A percentile compares a stretch with the other conserved stretches of the same genome.
These are phyloP conservation scores for Silurus asotus DNA, from an alignment of 2,113 vertebrate genomes.

Conservation along the genomic window DNA sequence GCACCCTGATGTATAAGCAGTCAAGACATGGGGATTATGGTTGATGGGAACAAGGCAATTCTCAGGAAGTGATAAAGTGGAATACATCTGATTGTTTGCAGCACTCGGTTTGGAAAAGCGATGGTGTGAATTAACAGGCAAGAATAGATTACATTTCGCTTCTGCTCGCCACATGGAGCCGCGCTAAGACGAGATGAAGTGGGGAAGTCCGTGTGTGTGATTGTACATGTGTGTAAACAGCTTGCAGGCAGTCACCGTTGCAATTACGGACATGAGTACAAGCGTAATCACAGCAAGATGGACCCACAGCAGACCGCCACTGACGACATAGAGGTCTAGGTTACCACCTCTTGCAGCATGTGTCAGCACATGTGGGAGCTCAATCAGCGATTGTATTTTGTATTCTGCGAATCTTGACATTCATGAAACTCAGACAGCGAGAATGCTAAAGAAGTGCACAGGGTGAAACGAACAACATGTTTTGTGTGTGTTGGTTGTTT, in stretches of 20 bases:
- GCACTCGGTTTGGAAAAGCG: constrained; percentile 23
- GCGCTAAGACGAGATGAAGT: constrained; percentile 35
- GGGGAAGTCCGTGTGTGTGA: constrained; percentile 46
- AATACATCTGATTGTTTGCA: constrained; percentile 47
- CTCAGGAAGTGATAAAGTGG: constrained; percentile 36
- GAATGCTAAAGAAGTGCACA: constrained; percentile 21
- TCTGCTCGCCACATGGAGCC: constrained; percentile 43
- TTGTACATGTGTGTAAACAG: constrained; percentile 51
- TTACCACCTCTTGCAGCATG: constrained; percentile 36
- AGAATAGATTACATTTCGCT: constrained; percentile 27
- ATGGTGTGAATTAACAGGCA: constrained; percentile 43
- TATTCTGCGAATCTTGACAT: constrained; percentile 31
- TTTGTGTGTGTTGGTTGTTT: constrained; percentile 3
- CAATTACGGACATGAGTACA: constrained; percentile 43
- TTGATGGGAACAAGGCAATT: constrained; percentile 29
- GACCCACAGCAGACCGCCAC: constrained; percentile 46
- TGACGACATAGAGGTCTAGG: constrained; percentile 15
- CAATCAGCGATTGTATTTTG: constrained; percentile 32
- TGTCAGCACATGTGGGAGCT: constrained; percentile 44
- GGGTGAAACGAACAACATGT: constrained; percentile 37
- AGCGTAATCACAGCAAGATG: constrained; percentile 52
- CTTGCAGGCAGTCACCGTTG: constrained; percentile 47
- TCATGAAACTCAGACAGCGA: constrained; percentile 10
- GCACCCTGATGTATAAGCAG: constrained; percentile 20
- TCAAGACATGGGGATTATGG: constrained; percentile 16